Percentiles rank a stretch among this genome's conserved stretches.
Conservation (phyloP, 2,797 vertebrate species). For the Chelidonichthys spinosus region DNA sequence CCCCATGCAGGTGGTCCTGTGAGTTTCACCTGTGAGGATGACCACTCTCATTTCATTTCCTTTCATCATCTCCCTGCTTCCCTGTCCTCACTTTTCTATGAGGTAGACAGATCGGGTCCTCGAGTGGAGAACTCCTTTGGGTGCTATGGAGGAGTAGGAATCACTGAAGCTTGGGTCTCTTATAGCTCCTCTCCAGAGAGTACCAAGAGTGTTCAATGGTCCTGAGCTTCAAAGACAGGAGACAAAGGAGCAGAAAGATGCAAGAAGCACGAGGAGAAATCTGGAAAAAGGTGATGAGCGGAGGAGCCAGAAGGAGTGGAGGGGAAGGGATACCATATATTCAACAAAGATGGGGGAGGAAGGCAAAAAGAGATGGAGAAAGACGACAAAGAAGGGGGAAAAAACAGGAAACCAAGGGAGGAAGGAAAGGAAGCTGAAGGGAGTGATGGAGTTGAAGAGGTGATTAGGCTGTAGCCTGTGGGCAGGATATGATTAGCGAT, state of each 20-base stretch:
- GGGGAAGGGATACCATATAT: neutral
- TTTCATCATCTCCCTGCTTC: slow-evolving; percentile 4
- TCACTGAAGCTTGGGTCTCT: slow-evolving; percentile 29
- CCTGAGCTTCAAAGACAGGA: slow-evolving; percentile 40
- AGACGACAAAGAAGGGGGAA: neutral
- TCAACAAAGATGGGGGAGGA: neutral
- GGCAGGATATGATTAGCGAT: slow-evolving; percentile 58
- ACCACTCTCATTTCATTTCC: slow-evolving; percentile 11
- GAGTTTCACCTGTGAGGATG: slow-evolving; percentile 10
- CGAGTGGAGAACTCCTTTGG: slow-evolving; percentile 18
- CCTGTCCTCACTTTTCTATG: neutral
- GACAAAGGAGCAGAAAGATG: neutral
- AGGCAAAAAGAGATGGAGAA: neutral
- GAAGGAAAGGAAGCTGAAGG: slow-evolving; percentile 15
- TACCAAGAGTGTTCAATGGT: slow-evolving; percentile 11
- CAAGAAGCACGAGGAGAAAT: slow-evolving; percentile 4
- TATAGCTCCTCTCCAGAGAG: slow-evolving; percentile 32
- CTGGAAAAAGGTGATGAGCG: neutral
- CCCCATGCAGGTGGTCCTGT: neutral
- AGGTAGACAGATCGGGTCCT: neutral
- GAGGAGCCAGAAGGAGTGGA: neutral
- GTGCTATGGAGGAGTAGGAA: neutral
- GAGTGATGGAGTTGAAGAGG: slow-evolving; percentile 52
- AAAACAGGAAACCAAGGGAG: neutral
- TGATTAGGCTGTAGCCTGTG: slow-evolving; percentile 60